These are phyloP conservation scores for Polyergus mexicanus DNA, from an alignment of 1,140 invertebrate genomes.

Conservation along the genomic window DNA sequence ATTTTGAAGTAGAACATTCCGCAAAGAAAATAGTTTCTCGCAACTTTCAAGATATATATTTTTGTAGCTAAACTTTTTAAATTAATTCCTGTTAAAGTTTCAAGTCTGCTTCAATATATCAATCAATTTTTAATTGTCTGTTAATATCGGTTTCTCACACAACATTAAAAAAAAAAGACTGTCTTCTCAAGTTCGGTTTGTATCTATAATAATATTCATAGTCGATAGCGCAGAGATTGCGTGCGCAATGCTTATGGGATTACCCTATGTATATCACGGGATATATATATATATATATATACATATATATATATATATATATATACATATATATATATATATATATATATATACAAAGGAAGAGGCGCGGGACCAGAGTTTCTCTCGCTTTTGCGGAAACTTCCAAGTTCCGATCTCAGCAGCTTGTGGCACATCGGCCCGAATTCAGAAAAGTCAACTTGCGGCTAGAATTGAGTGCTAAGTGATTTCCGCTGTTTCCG, in stretches of 20 bases:
- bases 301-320: neutral
- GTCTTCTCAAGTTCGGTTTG: conserved; percentile 1
- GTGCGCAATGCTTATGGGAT: neutral
- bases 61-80: conserved; percentile 34
- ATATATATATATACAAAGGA: conserved; percentile 7
- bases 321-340: neutral
- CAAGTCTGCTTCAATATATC: conserved; percentile 23
- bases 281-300: neutral
- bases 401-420: conserved; percentile 33
- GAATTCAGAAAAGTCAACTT: conserved; percentile 74
- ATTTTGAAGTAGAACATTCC: neutral
- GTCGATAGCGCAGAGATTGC: neutral
- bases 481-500: conserved; percentile 81
- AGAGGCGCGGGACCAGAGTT: conserved; percentile 28
- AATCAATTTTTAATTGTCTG: conserved; percentile 59
- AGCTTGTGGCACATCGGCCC: conserved; percentile 51
- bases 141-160: neutral
- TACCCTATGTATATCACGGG: neutral
- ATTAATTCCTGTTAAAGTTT: conserved; percentile 35
- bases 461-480: conserved; percentile 70
- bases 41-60: conserved; percentile 29
- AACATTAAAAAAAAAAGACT: neutral
- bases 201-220: neutral
- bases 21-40: conserved; percentile 5
- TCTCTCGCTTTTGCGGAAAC: conserved; percentile 45